Evolutionary conservation across 2,113 vertebrate species (phyloP).

Genomic region (Notothenia rossii): DNA sequence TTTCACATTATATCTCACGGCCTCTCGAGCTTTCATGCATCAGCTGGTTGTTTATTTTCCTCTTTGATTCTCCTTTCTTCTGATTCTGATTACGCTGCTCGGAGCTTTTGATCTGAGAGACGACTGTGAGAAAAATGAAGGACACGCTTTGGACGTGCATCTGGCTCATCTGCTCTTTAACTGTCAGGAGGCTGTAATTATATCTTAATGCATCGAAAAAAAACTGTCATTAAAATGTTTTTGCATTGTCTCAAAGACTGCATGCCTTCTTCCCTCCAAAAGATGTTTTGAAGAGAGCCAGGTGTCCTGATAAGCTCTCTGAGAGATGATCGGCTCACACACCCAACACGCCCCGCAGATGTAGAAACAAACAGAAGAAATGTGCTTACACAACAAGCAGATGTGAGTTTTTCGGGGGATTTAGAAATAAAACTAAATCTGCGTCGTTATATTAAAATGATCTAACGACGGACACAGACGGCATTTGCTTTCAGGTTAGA

Average conservation of each 20-base stretch:
- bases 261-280: no score
- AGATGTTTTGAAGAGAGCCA: conserved; percentile 22
- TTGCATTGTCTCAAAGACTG: background rate
- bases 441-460: background rate
- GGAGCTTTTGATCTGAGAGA: conserved; percentile 1
- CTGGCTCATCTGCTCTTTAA: conserved; percentile 34
- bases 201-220: background rate
- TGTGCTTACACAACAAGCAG: background rate
- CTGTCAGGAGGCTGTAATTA: background rate
- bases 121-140: conserved; percentile 5
- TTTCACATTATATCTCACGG: no score
- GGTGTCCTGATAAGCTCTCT: background rate
- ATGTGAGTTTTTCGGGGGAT: background rate
- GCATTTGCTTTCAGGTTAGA: background rate
- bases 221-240: background rate
- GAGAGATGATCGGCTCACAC: background rate
- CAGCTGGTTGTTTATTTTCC: no score
- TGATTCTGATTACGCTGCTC: background rate
- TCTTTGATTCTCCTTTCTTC: no score
- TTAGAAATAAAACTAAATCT: background rate
- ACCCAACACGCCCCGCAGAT: conserved; percentile 2
- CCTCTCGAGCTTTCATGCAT: no score
- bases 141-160: conserved; percentile 49
- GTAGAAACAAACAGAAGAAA: background rate
- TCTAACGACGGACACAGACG: background rate